These are phyloP conservation scores for Meteorus cinctellus DNA, from an alignment of 2,888 invertebrate genomes.

Conservation along the genomic window DNA sequence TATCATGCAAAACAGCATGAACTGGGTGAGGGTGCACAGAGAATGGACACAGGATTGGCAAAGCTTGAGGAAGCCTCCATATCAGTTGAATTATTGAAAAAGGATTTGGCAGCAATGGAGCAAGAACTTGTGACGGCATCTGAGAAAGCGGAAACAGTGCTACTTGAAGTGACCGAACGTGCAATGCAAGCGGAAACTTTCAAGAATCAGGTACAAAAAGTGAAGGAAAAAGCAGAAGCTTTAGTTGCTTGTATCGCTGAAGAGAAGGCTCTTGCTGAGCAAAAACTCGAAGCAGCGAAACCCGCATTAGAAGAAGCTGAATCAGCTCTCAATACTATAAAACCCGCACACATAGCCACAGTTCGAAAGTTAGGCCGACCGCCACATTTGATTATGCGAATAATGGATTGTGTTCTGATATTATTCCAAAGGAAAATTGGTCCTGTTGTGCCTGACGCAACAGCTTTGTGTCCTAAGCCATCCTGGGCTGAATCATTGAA, in stretches of 20 bases:
- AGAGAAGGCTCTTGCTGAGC: conserved; percentile 93
- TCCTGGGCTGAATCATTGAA: conserved; percentile 98
- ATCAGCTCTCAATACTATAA: conserved; percentile 94
- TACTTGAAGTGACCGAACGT: conserved; percentile 92
- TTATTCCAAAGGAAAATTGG: conserved; percentile 91
- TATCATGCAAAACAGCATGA: conserved; percentile 92
- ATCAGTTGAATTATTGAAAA: conserved; percentile 92
- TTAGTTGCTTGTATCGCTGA: conserved; percentile 89
- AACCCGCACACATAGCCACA: conserved; percentile 95
- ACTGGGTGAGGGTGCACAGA: conserved; percentile 89
- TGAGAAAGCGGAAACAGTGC: conserved; percentile 90
- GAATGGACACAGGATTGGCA: conserved; percentile 97
- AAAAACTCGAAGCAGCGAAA: conserved; percentile 95
- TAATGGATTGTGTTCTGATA: conserved; percentile 97
- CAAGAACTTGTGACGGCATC: conserved; percentile 94
- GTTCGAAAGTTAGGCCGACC: conserved; percentile 96
- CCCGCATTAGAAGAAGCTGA: conserved; percentile 97
- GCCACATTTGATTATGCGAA: conserved; percentile 97
- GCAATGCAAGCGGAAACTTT: conserved; percentile 97
- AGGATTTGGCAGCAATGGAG: conserved; percentile 95
- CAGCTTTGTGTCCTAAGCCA: conserved; percentile 91
- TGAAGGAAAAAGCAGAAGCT: conserved; percentile 95
- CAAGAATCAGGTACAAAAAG: conserved; percentile 95
- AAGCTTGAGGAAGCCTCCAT: conserved; percentile 96
- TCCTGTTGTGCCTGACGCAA: conserved; percentile 85